These are phyloP conservation scores for Corydoras sp. DNA, from an alignment of 2,113 vertebrate genomes.

Conservation along the genomic window DNA sequence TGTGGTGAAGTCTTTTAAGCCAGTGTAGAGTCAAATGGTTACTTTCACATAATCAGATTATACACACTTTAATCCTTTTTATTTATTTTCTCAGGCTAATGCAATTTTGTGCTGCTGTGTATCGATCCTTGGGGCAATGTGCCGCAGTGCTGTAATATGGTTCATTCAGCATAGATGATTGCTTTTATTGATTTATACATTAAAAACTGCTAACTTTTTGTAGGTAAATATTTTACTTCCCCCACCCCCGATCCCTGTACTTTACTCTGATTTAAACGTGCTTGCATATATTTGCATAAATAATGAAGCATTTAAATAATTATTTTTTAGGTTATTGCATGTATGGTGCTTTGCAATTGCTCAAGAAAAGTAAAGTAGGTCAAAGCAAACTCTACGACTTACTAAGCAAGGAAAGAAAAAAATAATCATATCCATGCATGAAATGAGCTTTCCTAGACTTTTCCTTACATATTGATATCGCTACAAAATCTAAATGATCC, in stretches of 20 bases:
- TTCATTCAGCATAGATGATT: constrained; percentile 26
- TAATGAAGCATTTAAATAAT: constrained; percentile 18
- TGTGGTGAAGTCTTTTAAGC: constrained; percentile 36
- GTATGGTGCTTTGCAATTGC: background rate
- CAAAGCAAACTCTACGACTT: constrained; percentile 3
- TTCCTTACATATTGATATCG: constrained; percentile 21
- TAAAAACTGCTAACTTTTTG: constrained; percentile 38
- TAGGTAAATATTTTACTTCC: constrained; percentile 20
- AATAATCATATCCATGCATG: constrained; percentile 28
- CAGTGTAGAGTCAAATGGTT: constrained; percentile 44
- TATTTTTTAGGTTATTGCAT: constrained; percentile 10
- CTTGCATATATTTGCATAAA: background rate
- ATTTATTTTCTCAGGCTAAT: constrained; percentile 53
- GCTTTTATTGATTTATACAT: constrained; percentile 49
- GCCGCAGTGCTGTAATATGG: constrained; percentile 39
- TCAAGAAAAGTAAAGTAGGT: constrained; percentile 12
- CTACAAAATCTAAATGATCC: constrained; percentile 34
- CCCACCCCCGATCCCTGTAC: background rate
- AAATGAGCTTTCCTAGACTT: constrained; percentile 34
- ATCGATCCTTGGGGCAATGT: constrained; percentile 46
- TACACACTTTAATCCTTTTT: constrained; percentile 46
- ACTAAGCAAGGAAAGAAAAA: constrained; percentile 3
- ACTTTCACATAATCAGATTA: constrained; percentile 51
- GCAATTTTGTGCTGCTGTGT: constrained; percentile 48
- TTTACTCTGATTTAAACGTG: constrained; percentile 6